These are phyloP conservation scores for Pardosa pseudoannulata DNA, from an alignment of 2,888 invertebrate species.

Conservation along the genomic window DNA sequence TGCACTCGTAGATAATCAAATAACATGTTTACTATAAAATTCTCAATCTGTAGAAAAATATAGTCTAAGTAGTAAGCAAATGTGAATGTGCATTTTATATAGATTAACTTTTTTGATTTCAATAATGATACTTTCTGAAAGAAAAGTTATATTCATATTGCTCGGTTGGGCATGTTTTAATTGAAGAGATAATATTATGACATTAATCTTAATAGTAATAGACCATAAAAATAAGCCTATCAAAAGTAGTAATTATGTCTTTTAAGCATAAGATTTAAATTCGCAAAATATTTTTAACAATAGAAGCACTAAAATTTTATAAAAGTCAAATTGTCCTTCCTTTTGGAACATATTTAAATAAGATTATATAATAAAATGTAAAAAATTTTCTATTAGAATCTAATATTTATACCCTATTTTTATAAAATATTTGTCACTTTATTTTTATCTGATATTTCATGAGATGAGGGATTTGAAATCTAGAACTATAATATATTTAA, in stretches of 20 bases:
- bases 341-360: neutral
- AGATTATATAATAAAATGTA: neutral
- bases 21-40: neutral
- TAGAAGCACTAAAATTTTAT: neutral
- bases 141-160: neutral
- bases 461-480: no score
- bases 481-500: no score
- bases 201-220: neutral
- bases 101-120: neutral
- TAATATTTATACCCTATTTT: neutral
- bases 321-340: neutral
- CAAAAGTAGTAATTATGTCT: no score
- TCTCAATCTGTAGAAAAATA: neutral
- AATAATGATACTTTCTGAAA: neutral
- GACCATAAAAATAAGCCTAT: neutral
- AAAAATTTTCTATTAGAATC: neutral
- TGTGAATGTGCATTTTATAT: conserved; percentile 2
- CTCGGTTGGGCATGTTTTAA: neutral
- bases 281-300: no score
- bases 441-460: neutral
- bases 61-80: neutral
- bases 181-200: neutral
- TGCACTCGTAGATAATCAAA: neutral
- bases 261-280: no score
- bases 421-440: neutral